A percentile compares a stretch with the other conserved stretches of the same genome.
These are phyloP conservation scores for Drosophila melanosoma DNA, from an alignment of 2,888 invertebrate species.

Conservation along the genomic window DNA sequence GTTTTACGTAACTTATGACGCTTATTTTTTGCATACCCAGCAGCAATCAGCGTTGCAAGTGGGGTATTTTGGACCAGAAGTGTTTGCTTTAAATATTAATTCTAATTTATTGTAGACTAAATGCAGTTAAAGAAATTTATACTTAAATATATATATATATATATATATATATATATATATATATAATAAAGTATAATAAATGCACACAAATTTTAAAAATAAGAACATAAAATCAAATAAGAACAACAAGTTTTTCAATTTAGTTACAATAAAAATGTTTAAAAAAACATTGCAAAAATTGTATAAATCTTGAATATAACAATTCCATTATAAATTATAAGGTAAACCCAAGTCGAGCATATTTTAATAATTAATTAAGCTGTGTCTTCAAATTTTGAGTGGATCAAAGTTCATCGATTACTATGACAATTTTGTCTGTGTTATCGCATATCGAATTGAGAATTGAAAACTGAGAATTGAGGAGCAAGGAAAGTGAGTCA, in stretches of 20 bases:
- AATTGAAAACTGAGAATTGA: neutral
- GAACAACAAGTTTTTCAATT: too few species aligned
- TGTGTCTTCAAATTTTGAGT: neutral
- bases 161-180: too few species aligned
- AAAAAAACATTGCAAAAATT: neutral
- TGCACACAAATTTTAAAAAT: too few species aligned
- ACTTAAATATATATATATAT: too few species aligned
- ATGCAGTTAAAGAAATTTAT: too few species aligned
- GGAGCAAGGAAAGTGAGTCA: neutral
- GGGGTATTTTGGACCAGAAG: neutral
- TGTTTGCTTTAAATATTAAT: too few species aligned
- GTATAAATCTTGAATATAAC: neutral
- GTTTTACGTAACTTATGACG: conserved; percentile 56
- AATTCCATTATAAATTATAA: neutral
- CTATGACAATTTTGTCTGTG: neutral
- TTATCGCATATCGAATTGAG: neutral
- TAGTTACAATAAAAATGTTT: too few species aligned
- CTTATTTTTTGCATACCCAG: conserved; percentile 7
- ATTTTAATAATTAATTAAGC: neutral
- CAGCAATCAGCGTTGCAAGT: neutral
- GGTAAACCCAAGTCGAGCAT: neutral
- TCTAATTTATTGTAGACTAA: neutral
- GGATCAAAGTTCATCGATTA: neutral
- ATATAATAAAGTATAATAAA: too few species aligned
- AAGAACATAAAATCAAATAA: too few species aligned